Percentiles rank a stretch among this genome's conserved stretches.
phyloP scores from a whole-genome alignment of 1,140 invertebrate genomes.

The Cotesia vestalis region DNA sequence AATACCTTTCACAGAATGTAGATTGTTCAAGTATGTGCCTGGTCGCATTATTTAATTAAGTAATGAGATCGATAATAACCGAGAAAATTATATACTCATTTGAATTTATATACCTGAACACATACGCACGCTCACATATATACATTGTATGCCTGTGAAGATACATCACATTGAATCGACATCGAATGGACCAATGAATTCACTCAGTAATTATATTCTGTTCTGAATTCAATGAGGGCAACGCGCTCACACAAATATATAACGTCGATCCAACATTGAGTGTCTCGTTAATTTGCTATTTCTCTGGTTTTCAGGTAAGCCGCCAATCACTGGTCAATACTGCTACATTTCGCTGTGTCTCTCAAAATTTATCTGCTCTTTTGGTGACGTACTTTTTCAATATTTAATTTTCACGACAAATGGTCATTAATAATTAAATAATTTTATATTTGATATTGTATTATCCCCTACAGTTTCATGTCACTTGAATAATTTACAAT shows the following conservation, averaged over 20 bases:
- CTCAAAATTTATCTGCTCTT: not conserved
- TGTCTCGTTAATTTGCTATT: slow-evolving; percentile 21
- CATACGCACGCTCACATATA: no score
- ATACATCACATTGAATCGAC: not conserved
- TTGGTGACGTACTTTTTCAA: slow-evolving; percentile 1
- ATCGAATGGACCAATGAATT: slow-evolving; percentile 11
- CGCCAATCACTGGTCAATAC: slow-evolving; percentile 19
- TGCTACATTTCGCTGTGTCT: not conserved
- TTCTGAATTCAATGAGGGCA: slow-evolving; percentile 7
- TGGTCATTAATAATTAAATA: not conserved
- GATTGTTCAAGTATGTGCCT: no score
- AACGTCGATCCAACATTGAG: slow-evolving; percentile 9
- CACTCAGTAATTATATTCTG: slow-evolving; percentile 16
- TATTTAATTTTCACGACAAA: not conserved
- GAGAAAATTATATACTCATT: no score
- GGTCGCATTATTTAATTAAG: not conserved
- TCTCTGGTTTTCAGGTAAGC: slow-evolving; percentile 31
- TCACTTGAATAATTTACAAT: no score
- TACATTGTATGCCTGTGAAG: not conserved
- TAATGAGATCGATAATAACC: slow-evolving; percentile 2
- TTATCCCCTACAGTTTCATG: no score
- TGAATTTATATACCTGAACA: no score
- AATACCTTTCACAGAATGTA: no score
- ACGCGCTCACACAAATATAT: no score
- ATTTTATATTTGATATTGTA: no score